Conservation (phyloP, 92 coral and sea anemone genomes). For the Pocillopora grandis region DNA sequence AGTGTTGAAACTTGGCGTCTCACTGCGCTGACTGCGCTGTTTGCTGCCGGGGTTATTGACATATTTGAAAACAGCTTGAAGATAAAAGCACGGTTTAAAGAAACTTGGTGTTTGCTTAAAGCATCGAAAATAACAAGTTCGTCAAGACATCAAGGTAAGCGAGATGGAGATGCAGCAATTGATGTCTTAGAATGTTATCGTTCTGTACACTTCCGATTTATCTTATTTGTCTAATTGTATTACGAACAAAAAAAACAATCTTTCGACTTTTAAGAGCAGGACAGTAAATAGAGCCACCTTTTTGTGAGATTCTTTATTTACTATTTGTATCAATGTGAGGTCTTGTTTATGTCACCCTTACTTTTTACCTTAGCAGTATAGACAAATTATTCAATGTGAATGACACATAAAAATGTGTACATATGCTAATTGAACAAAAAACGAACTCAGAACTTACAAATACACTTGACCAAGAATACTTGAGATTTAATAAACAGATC, state of each 20-base stretch:
- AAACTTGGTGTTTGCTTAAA: not conserved
- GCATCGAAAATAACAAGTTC: not conserved
- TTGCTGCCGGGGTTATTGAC: not conserved
- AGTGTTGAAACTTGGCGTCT: not conserved
- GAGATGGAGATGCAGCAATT: not conserved
- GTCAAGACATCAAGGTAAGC: not conserved
- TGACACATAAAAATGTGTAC: not conserved
- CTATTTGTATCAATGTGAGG: no score
- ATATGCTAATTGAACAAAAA: not conserved
- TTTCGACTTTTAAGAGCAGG: no score
- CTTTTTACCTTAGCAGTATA: not conserved
- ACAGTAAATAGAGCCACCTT: no score
- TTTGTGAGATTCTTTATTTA: no score
- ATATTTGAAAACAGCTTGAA: not conserved
- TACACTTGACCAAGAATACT: not conserved
- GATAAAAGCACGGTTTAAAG: not conserved
- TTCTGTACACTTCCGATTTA: no score
- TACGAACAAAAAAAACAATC: no score
- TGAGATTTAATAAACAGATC: not conserved
- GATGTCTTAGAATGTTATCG: not conserved
- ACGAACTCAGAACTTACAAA: not conserved
- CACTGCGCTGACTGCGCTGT: not conserved
- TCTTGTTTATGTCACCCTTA: not conserved
- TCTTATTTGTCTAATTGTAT: no score
- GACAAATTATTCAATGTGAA: not conserved